Evolutionary conservation across 2,888 invertebrate genomes (phyloP).

Genomic region (Polymixis flavicincta): DNA sequence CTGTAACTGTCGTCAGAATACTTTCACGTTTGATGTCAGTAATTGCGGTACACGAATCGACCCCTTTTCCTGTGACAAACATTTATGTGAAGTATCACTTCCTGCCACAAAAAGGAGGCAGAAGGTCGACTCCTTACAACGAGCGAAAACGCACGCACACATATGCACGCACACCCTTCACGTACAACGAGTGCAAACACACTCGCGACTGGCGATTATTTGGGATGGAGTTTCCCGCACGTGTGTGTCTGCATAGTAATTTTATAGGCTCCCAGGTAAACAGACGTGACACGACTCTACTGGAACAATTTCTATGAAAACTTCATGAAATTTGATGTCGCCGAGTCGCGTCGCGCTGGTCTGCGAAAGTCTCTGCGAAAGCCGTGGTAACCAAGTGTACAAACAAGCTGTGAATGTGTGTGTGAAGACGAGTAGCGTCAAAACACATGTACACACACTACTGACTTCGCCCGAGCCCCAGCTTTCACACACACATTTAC

Average conservation of each 20-base stretch:
- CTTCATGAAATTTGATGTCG: too few relatives aligned
- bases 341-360: too few relatives aligned
- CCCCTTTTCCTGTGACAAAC: constrained; percentile 54
- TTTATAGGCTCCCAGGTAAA: too few relatives aligned
- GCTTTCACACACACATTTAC: too few relatives aligned
- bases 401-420: background rate
- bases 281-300: too few relatives aligned
- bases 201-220: background rate
- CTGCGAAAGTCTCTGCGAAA: too few relatives aligned
- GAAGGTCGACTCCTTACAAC: background rate
- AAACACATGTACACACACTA: too few relatives aligned
- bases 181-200: background rate
- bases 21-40: constrained; percentile 28
- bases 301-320: too few relatives aligned
- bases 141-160: background rate
- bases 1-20: constrained; percentile 30
- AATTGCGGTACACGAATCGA: constrained; percentile 34
- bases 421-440: too few relatives aligned
- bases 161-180: background rate
- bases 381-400: too few relatives aligned
- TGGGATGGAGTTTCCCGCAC: background rate
- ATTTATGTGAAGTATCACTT: constrained; percentile 32
- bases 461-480: too few relatives aligned
- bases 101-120: background rate
- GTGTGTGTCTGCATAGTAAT: background rate